Base-by-base conservation (phyloP, 2,797 vertebrate genomes). In the Bufotes viridis region DNA sequence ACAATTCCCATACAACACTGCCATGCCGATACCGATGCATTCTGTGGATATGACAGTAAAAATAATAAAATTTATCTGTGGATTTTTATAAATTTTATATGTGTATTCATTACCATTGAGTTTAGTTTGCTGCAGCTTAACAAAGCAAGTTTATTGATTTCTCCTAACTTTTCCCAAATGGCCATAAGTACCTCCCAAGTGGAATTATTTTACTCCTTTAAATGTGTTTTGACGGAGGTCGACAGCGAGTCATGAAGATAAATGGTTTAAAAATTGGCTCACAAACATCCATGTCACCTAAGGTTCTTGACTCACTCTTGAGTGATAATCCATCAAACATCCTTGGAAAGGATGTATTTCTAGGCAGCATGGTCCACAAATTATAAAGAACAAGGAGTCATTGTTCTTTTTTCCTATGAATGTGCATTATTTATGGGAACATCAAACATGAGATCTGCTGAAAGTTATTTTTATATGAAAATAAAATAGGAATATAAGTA, bases 151-250 rank as follows among this genome's bases (percentile, higher is more conserved):
- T 14, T 4, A 69, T 49, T 82, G 49, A 83, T 88, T 82, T 83
- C 42, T 83, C 2, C 75, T 78, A 51, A 49, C 29, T 88, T 79
- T 57, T 72, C 81, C 49, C 26, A 70, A 58, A 57, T 79, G 42
- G 84, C 75, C 55, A 29, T 18, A 53, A 65, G 22, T 63, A 84
- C 61, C 57, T 89, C 82, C 42, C 58, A 70, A 81, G 58, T 89
- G 79, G 15, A 55, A 65, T 67, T 14, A n/a, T 8, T 81, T 67
- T 89, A 22, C 65, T 34, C 72, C 60, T 85, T 72, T 78, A 86
- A 83, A 24, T 42, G 14, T 58, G 60, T 83, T 78, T 89, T 89
- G 80, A 87, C 53, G 67, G 53, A 83, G 88, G 88, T 83, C 88
- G 86, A 53, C 79, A 15, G 26, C 49, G 29, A 89, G 61, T 70